Base-by-base conservation (phyloP, 2,797 vertebrate species). In the Huso huso region DNA sequence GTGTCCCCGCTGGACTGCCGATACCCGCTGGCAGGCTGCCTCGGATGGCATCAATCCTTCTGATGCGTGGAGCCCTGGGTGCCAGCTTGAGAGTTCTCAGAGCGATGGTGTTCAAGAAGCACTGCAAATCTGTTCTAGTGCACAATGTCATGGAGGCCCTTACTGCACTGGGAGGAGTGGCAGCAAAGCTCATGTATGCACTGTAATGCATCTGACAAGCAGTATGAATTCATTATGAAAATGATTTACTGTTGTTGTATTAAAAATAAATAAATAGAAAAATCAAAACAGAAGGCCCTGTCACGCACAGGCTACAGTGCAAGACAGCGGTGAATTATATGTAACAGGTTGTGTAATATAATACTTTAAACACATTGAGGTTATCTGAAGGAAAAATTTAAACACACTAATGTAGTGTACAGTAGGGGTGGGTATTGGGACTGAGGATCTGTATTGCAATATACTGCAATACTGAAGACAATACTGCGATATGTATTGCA, bases 131-230 rank as follows among this genome's bases (percentile, higher is more conserved):
- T n/a, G 6, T 11, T 58, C 12, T n/a, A 58, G 55, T 58, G 12
- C 70, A 72, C 60, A 66, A 66, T 37, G 48, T 55, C 72, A 69
- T 64, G 51, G 57, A 18, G 18, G 18, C 71, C 18, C 18, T 18
- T 18, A 18, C 18, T 18, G 18, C 18, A 18, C 18, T 18, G 11
- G 49, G 55, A 18, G 49, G 6, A 18, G 18, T 57, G 13, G 18
- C 7, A 61, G 3, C 51, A 0, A 60, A 18, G 18, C 18, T 18
- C 2, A 18, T 18, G 18, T 1, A 18, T 2, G 18, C 18, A 18
- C 2, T 51, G 67, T 53, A 51, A 70, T 0, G 52, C 9, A 58
- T 13, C 58, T 61, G 13, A 10, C 48, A 4, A 10, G 8, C 18
- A 18, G 18, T 18, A 18, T 18, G 23, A 13, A 4, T 48, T 12